Evolutionary conservation across 2,888 invertebrate genomes (phyloP).

Genomic region (Rhimphoctona megacephalus): DNA sequence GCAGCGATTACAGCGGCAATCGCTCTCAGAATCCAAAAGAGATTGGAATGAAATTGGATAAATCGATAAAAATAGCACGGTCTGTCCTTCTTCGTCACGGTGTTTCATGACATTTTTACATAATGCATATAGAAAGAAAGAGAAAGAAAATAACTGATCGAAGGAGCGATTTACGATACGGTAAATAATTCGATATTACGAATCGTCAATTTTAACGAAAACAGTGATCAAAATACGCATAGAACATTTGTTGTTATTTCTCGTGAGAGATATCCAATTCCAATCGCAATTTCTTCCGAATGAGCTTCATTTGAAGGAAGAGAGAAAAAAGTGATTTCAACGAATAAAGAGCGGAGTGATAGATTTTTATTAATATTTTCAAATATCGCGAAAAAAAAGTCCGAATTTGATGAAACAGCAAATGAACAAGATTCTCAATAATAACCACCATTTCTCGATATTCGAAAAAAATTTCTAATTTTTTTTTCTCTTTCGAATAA

Average conservation of each 20-base stretch:
- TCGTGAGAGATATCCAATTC: not conserved
- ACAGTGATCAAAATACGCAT: not conserved
- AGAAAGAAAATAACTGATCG: conserved; percentile 11
- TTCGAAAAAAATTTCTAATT: not conserved
- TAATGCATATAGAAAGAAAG: not conserved
- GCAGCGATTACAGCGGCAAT: conserved; percentile 92
- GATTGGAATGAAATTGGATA: conserved; percentile 76
- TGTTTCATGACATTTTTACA: conserved; percentile 30
- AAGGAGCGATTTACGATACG: not conserved
- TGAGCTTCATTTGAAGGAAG: not conserved
- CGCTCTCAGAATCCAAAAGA: conserved; percentile 87
- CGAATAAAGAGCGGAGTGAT: not conserved
- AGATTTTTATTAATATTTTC: not conserved
- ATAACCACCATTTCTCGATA: no score
- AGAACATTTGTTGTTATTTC: conserved; percentile 13
- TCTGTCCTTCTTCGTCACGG: conserved; percentile 29
- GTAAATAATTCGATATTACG: not conserved
- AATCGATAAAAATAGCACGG: conserved; percentile 3
- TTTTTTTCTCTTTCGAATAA: not conserved
- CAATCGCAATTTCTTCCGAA: conserved; percentile 23
- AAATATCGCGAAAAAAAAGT: not conserved
- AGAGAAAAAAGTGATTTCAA: not conserved
- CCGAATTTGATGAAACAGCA: not conserved
- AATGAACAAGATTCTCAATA: not conserved
- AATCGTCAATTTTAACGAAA: not conserved